Percentiles rank a stretch among this genome's conserved stretches.
phyloP scores from a whole-genome alignment of 2,797 vertebrate species.

The Sus cebifrons region DNA sequence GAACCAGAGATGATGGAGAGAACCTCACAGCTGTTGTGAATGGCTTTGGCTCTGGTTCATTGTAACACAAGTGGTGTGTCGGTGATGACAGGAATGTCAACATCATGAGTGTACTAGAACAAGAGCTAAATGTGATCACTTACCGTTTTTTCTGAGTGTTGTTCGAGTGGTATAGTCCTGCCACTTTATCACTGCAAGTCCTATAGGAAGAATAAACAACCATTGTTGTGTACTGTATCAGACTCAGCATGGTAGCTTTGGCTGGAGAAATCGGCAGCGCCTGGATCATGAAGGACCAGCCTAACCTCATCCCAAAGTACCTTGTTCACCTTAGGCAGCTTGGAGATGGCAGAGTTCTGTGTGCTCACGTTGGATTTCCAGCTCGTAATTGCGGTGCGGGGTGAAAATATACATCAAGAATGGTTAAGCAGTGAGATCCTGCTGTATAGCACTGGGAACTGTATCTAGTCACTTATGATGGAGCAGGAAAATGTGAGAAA shows the following conservation, averaged over 20 bases:
- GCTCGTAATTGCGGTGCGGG: conserved; percentile 49
- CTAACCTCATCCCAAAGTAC: not conserved
- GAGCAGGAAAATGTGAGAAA: no score
- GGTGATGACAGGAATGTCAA: not conserved
- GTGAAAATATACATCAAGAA: conserved; percentile 71
- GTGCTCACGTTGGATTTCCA: conserved; percentile 64
- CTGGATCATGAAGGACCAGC: not conserved
- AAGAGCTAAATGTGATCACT: not conserved
- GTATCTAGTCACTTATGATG: no score
- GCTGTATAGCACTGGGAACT: no score
- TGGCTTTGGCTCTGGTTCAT: not conserved
- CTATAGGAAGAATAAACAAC: not conserved
- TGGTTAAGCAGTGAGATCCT: no score
- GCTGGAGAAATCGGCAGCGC: not conserved
- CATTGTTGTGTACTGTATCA: not conserved
- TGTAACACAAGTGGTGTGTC: not conserved
- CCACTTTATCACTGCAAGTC: not conserved
- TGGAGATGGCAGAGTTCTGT: conserved; percentile 13
- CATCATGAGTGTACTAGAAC: not conserved
- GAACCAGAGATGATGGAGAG: not conserved
- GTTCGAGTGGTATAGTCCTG: not conserved
- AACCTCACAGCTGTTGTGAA: not conserved
- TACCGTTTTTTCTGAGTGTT: conserved; percentile 24
- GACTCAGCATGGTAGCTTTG: not conserved
- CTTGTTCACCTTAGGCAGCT: conserved; percentile 11